Percentiles rank a stretch among this genome's conserved stretches.
Evolutionary conservation across 2,113 vertebrate species (phyloP).

Genomic region (Heterochromis multidens): DNA sequence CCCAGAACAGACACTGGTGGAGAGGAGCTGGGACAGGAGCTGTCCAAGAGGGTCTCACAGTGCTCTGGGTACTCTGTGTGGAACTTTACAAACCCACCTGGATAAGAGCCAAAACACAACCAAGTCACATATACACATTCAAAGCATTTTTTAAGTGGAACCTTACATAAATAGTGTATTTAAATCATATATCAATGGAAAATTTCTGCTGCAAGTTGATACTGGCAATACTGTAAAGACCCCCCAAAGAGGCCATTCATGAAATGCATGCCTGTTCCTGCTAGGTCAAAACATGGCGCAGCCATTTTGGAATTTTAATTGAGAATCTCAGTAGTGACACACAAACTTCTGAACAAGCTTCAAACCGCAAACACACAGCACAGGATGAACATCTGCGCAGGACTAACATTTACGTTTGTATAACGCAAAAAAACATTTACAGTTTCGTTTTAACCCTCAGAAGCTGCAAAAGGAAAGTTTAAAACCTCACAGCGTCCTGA

Average conservation of each 20-base stretch:
- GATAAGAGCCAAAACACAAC: not conserved
- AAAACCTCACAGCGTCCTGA: not conserved
- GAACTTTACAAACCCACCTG: conserved; percentile 89
- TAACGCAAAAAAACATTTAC: not conserved
- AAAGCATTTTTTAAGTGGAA: not conserved
- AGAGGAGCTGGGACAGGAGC: conserved; percentile 74
- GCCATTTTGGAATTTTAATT: conserved; percentile 79
- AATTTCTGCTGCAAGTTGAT: not conserved
- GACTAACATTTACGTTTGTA: not conserved
- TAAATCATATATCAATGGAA: not conserved
- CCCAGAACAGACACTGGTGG: conserved; percentile 80
- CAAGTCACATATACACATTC: not conserved
- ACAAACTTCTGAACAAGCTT: conserved; percentile 16
- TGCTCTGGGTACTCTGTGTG: conserved; percentile 83
- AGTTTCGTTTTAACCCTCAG: not conserved
- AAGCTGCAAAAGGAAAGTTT: not conserved
- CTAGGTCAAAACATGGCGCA: conserved; percentile 70
- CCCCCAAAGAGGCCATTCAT: conserved; percentile 59
- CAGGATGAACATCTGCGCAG: not conserved
- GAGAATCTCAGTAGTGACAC: conserved; percentile 60
- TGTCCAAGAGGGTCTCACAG: conserved; percentile 83
- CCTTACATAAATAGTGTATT: not conserved
- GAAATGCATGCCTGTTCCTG: conserved; percentile 67
- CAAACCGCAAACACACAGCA: not conserved
- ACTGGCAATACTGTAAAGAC: not conserved